A percentile compares a stretch with the other conserved stretches of the same genome.
Evolutionary conservation across 2,888 invertebrate species (phyloP).

Genomic region (Balanococcus diminutus): DNA sequence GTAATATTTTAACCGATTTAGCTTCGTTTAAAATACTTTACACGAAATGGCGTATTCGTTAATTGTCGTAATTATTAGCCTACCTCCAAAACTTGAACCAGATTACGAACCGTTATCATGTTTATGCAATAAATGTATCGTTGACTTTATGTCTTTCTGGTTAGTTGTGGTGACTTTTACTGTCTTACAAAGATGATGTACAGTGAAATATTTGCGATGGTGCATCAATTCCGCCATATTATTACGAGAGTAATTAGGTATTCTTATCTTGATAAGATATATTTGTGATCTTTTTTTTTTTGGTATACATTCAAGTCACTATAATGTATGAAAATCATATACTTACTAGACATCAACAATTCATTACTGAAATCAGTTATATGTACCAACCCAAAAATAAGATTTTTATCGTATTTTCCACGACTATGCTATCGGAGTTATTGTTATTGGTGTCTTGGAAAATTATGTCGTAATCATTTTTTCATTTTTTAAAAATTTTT

Average conservation of each 20-base stretch:
- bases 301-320: too few species aligned
- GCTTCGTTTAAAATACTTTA: background rate
- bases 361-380: too few species aligned
- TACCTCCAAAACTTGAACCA: constrained; percentile 16
- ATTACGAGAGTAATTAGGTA: background rate
- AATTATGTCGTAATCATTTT: too few species aligned
- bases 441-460: too few species aligned
- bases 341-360: too few species aligned
- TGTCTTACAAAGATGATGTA: background rate
- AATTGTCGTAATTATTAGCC: constrained; percentile 8
- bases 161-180: background rate
- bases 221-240: background rate
- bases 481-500: too few species aligned
- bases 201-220: background rate
- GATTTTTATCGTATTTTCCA: too few species aligned
- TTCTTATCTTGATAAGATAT: background rate
- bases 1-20: constrained; percentile 6
- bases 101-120: constrained; percentile 18
- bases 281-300: background rate
- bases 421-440: too few species aligned
- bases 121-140: constrained; percentile 12
- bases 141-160: background rate
- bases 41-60: background rate
- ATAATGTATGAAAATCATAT: too few species aligned
- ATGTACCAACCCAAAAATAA: too few species aligned